Evolutionary conservation across 2,113 vertebrate species (phyloP), one percentile per base, ranked within the genome.

Genomic region (Urocitellus parryii): DNA sequence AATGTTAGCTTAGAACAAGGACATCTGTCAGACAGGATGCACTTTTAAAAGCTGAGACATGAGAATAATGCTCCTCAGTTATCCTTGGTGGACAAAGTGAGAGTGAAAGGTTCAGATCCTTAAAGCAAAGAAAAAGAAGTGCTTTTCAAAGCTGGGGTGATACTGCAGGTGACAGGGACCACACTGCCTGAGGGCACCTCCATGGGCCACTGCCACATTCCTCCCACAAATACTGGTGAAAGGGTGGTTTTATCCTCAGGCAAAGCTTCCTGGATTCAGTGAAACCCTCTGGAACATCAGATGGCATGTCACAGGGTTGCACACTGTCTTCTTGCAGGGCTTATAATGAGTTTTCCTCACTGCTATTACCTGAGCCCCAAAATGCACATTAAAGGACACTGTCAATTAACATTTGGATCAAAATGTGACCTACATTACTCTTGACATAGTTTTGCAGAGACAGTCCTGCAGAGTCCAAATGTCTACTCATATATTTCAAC

Each of bases 221-320:
- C 92, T 96, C 87, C 97, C 86, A 95, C 77, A 61, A 63, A 27
- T 39, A 29, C 95, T 97, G 83, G 96, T 96, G 97, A 97, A 97
- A 97, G 92, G 70, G 95, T 96, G 96, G 88, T 98, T 98, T 98
- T 98, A 96, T 98, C 98, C 98, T 97, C 95, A 94, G 98, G 98
- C 98, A 98, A 98, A 98, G 96, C 97, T 98, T 90, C 63, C 80
- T 32, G 90, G 97, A 98, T 97, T 95, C 97, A 94, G 96, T 96
- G 96, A 97, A 98, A 98, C 87, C 94, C 1, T 92, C 98, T 98
- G 90, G 72, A 97, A 97, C 96, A 97, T 98, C 97, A 97, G 91
- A 96, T 98, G 96, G 90, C 95, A 93, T 98, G 98, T 98, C 98
- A 98, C 67, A 93, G 95, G 7, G 27, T 84, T 97, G 95, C 93